Evolutionary conservation across 2,797 vertebrate genomes (phyloP).

Genomic region (Onychomys torridus): DNA sequence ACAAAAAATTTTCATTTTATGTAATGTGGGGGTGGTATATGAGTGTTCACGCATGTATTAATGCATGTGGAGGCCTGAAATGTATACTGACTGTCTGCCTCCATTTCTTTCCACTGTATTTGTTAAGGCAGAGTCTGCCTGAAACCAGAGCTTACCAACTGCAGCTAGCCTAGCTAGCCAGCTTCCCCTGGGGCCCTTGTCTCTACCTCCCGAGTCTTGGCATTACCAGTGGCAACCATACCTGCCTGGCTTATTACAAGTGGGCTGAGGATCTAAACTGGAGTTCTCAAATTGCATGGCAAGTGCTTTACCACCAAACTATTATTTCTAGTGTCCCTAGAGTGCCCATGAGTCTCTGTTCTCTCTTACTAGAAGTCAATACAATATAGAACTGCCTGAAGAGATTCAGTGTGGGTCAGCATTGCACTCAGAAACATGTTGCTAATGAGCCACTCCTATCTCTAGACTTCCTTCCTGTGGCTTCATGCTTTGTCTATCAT

Average conservation of each 20-base stretch:
- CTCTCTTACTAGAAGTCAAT: neutral
- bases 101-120: neutral
- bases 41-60: neutral
- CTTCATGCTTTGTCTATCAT: conserved; percentile 38
- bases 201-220: neutral
- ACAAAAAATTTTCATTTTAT: neutral
- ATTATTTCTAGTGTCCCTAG: conserved; percentile 4
- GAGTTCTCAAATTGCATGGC: neutral
- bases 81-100: neutral
- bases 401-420: neutral
- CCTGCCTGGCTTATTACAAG: neutral
- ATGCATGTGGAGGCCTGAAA: neutral
- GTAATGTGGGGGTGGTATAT: neutral
- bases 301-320: neutral
- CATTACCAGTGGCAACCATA: neutral
- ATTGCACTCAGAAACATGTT: conserved; percentile 1
- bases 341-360: neutral
- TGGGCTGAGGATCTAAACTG: neutral
- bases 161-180: neutral
- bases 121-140: neutral
- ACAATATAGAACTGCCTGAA: conserved; percentile 5
- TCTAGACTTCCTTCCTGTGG: conserved; percentile 37
- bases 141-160: neutral
- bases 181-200: neutral
- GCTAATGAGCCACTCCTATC: conserved; percentile 42